These are phyloP conservation scores for Gadopsis marmoratus DNA, from an alignment of 2,797 vertebrate species.

Conservation along the genomic window DNA sequence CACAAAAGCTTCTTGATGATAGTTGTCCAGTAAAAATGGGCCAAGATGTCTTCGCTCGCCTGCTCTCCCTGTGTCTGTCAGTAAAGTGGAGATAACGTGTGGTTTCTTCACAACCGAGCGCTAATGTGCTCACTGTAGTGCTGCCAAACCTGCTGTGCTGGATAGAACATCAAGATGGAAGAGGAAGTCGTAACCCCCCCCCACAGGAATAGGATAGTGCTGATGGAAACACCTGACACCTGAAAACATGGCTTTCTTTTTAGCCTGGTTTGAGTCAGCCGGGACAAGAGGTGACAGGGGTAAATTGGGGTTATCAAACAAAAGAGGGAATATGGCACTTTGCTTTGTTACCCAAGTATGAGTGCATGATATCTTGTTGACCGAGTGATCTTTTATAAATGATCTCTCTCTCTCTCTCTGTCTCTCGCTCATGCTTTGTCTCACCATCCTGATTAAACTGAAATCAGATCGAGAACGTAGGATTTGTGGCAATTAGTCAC, in stretches of 20 bases:
- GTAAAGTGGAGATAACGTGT: constrained; percentile 63
- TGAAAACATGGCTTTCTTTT: constrained; percentile 69
- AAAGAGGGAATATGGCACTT: constrained; percentile 63
- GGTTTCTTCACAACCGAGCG: constrained; percentile 58
- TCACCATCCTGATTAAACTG: constrained; percentile 8
- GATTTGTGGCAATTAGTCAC: constrained; percentile 14
- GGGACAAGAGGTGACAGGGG: constrained; percentile 68
- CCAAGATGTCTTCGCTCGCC: constrained; percentile 37
- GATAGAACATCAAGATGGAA: constrained; percentile 76
- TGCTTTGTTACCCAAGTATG: constrained; percentile 48
- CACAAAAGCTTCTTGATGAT: constrained; percentile 70
- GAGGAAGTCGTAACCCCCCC: constrained; percentile 57
- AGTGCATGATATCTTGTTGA: constrained; percentile 72
- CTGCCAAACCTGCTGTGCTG: constrained; percentile 70
- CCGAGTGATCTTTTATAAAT: constrained; percentile 28
- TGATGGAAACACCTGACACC: constrained; percentile 76
- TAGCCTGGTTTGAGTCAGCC: constrained; percentile 71
- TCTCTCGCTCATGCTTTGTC: background rate
- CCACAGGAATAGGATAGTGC: constrained; percentile 67
- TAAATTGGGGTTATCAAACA: constrained; percentile 76
- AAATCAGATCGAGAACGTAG: background rate
- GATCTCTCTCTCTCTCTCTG: background rate
- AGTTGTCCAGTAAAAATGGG: constrained; percentile 65
- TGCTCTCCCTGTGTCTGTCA: constrained; percentile 54
- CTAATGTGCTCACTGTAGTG: constrained; percentile 69